Evolutionary conservation across 2,113 vertebrate genomes (phyloP), one percentile per base, ranked within the genome.

Genomic region (Lota lota): DNA sequence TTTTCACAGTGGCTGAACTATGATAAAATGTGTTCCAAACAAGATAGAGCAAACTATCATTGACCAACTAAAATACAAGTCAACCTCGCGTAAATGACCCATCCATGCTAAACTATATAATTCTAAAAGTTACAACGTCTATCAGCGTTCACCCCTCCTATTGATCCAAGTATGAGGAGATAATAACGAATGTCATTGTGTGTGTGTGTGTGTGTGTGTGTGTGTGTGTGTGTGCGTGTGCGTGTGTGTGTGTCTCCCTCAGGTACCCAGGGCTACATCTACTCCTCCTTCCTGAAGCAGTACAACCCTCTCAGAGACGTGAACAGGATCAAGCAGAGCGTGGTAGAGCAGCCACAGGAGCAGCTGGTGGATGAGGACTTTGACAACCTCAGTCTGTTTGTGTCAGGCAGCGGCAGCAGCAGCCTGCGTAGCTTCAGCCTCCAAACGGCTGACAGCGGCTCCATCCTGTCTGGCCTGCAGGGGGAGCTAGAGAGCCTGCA

Each of bases 211-310:
- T 47, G 40, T 47, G 40, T 47, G 40, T 47, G 40, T 47, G 40
- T 47, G 40, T 47, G 40, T 47, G 40, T 47, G 40, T 47, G 40
- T 47, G 40, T 47, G 40, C 12, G 18, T 59, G 57, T 19, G 57
- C 5, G 21, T 19, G 18, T 61, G 64, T 83, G 47, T 77, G 56
- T 69, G 17, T 72, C 69, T 65, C 33, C 61, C 5, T 22, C 67
- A 99, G 96, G 85, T 80, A 21, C 71, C 3, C 93, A 92, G 84
- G 97, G 96, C 20, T 98, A 97, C 0, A 94, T 97, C 66, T 98
- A 98, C 79, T 96, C 96, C 67, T 97, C 95, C 54, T 99, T 99
- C 88, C 90, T 99, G 83, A 98, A 92, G 79, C 93, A 91, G 68
- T 97, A 97, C 88, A 96, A 96, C 60, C 95, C 95, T 75, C 88